Base-by-base conservation (phyloP, 2,113 vertebrate genomes). In the Nothocercus nigrocapillus region DNA sequence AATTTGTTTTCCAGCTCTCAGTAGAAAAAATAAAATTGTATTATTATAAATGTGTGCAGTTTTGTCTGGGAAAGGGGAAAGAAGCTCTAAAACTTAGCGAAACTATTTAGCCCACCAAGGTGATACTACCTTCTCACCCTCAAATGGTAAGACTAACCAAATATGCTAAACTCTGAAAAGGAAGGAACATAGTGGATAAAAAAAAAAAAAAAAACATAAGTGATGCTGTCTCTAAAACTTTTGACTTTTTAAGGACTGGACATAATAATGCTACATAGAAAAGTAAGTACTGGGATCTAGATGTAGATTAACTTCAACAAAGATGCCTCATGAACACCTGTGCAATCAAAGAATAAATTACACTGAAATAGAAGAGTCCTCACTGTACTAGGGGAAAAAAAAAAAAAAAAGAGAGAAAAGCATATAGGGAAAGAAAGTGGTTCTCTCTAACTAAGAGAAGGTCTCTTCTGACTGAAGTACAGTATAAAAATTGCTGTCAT, bases 11-110 rank as follows among this genome's bases (percentile, higher is more conserved):
- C 61, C 30, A 36, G 28, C 80, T 38, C 85, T 34, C 30, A 64
- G 68, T 13, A 79, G 30, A 82, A 93, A 96, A 96, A 90, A 27
- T 66, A 22, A 94, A 96, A 88, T 44, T 4, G 16, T 13, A 36
- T 94, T 81, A 82, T 8, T 67, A 70, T 58, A 73, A 61, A 89
- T 56, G 2, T 25, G 11, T 44, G 16, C 13, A 44, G 7, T 38
- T 91, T 42, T 78, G 5, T 21, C 42, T 68, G 53, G 24, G 24
- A 32, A 82, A 75, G 19, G 44, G 17, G 21, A 85, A 82, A 8
- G 30, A 22, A 38, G 14, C 2, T 68, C 24, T 78, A 74, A 78
- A 82, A 7, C 17, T 76, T 47, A 74, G 19, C 22, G 63, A 78
- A 5, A 6, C 44, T 68, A 25, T 85, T 34, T 36, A 81, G 17